Evolutionary conservation across 1,140 invertebrate genomes (phyloP).

Genomic region (Eumaeus atala): DNA sequence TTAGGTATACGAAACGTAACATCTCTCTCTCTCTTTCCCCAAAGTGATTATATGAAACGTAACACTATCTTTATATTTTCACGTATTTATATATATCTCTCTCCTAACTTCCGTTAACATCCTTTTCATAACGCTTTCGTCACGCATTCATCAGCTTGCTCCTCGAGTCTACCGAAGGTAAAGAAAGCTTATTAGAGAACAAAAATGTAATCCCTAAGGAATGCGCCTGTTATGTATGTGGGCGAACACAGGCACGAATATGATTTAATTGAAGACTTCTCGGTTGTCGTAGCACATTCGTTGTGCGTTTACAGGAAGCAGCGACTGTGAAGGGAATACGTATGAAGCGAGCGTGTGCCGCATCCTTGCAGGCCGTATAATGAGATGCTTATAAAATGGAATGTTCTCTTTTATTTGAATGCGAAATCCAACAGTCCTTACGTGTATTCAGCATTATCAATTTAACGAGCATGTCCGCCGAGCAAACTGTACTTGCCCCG

Average conservation of each 20-base stretch:
- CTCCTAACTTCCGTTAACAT: too few species aligned
- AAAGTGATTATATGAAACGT: too few species aligned
- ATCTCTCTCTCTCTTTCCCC: too few species aligned
- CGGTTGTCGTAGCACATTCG: slow-evolving; percentile 32
- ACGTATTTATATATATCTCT: too few species aligned
- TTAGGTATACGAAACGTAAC: too few species aligned
- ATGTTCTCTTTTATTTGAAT: slow-evolving; percentile 30
- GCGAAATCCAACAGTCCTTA: slow-evolving; percentile 32
- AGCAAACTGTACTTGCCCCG: slow-evolving; percentile 35
- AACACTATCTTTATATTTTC: too few species aligned
- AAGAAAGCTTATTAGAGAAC: too few species aligned
- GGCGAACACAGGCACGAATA: slow-evolving; percentile 30
- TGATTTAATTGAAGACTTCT: slow-evolving; percentile 30
- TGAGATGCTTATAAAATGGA: too few species aligned
- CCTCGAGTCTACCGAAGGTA: too few species aligned
- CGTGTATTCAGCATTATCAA: slow-evolving; percentile 47
- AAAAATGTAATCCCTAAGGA: neutral
- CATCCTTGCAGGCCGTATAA: slow-evolving; percentile 21
- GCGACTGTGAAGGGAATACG: slow-evolving; percentile 58
- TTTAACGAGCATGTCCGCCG: slow-evolving; percentile 38
- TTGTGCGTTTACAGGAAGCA: slow-evolving; percentile 53
- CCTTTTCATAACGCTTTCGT: too few species aligned
- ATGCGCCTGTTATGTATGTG: slow-evolving; percentile 20
- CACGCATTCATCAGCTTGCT: too few species aligned
- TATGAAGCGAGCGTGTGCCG: slow-evolving; percentile 46